Base-by-base conservation (phyloP, 2,113 vertebrate genomes). In the Australoheros scitulus region DNA sequence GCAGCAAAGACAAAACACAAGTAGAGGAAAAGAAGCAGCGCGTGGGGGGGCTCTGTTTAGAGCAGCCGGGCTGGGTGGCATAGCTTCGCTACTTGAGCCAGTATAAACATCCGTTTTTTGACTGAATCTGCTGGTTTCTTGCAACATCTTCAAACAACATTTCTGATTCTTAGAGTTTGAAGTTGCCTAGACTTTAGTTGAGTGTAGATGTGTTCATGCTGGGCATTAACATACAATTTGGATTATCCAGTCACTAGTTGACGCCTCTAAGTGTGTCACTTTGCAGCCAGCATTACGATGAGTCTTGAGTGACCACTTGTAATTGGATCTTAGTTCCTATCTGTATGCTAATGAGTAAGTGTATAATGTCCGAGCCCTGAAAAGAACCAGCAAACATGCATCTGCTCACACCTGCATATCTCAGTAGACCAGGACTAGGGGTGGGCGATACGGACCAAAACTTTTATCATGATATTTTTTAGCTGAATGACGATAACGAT, bases 1-100 rank as follows among this genome's bases (percentile, higher is more conserved):
- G 36, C 36, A 32, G 63, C 47, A 63, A 70, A 60, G 63, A 72
- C 70, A 3, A 83, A 88, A 64, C 17, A 22, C 14, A 10, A 83
- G 43, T 26, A 26, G 50, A 72, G 60, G 76, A 68, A 43, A 26
- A 55, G 34, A 36, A 41, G 38, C 20, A 68, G 79, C 20, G 1
- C 18, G 29, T 20, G 29, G 15, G 26, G n/a, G 55, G 32, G 22
- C 22, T 65, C 24, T 50, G 38, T 47, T 59, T 22, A 22, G 13
- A 80, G 34, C 15, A 41, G 10, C 18, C 3, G 7, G 59, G 36
- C 11, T 34, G 32, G 56, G 68, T 34, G 47, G 47, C 68, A 72
- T 7, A 6, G 17, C 50, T 52, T 52, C 50, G 18, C 26, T 13
- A 4, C 70, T 61, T 65, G 65, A 58, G 20, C 76, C 7, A 52